phyloP scores from a whole-genome alignment of 2,888 invertebrate genomes.

The Ennomos fuscantarius region DNA sequence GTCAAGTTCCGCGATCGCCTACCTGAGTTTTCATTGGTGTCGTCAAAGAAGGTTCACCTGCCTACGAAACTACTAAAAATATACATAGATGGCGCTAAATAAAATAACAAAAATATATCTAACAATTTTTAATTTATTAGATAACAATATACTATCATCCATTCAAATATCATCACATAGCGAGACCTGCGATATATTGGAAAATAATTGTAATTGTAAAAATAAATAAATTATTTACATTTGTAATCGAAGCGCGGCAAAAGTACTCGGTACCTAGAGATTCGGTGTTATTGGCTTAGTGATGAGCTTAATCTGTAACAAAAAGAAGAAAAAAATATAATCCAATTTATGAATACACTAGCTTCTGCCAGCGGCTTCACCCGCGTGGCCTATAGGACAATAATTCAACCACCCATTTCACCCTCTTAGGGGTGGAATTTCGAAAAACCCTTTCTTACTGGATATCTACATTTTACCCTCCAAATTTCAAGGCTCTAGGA shows the following conservation, averaged over 20 bases:
- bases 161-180: constrained; percentile 26
- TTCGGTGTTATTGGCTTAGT: constrained; percentile 49
- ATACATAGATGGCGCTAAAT: constrained; percentile 12
- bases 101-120: constrained; percentile 17
- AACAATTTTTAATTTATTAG: constrained; percentile 34
- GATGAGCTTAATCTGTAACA: constrained; percentile 61
- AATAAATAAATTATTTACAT: constrained; percentile 60
- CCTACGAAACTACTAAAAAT: background rate
- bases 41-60: too few species aligned
- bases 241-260: constrained; percentile 30
- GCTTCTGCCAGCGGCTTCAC: too few species aligned
- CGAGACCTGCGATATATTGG: constrained; percentile 13
- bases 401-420: too few species aligned
- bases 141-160: constrained; percentile 34
- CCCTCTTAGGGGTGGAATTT: too few species aligned
- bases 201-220: constrained; percentile 21
- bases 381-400: too few species aligned
- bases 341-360: too few species aligned
- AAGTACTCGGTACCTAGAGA: constrained; percentile 42
- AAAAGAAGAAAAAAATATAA: constrained; percentile 19
- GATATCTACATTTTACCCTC: too few species aligned
- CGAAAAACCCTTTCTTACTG: too few species aligned
- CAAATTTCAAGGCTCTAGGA: too few species aligned
- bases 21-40: too few species aligned
- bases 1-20: too few species aligned